Conservation (phyloP, 2,797 vertebrate species). For the Hoplostethus mediterraneus region DNA sequence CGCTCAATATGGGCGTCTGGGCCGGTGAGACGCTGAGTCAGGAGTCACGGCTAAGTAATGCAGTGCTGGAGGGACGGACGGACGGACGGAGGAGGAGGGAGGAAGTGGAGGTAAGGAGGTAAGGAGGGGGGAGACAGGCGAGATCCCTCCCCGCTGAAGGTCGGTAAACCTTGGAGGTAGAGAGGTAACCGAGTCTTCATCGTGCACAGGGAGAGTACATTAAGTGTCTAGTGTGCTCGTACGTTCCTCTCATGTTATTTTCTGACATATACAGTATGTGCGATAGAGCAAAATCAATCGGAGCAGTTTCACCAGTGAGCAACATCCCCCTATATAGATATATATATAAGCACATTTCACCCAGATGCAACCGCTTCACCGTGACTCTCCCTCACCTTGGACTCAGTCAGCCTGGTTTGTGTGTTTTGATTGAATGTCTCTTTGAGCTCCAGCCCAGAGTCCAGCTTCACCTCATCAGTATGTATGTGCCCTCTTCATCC, state of each 20-base stretch:
- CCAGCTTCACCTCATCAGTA: constrained; percentile 76
- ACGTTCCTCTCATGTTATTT: neutral
- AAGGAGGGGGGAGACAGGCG: constrained; percentile 9
- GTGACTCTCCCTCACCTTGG: constrained; percentile 42
- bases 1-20: constrained; percentile 78
- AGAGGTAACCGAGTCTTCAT: neutral
- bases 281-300: neutral
- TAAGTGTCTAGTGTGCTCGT: constrained; percentile 6
- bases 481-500: constrained; percentile 73
- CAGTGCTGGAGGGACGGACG: constrained; percentile 57
- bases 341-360: constrained; percentile 12
- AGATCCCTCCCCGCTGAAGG: constrained; percentile 61
- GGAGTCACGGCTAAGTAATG: constrained; percentile 81
- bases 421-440: constrained; percentile 59
- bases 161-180: constrained; percentile 51
- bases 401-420: constrained; percentile 35
- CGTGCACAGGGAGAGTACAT: neutral
- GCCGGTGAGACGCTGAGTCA: constrained; percentile 81
- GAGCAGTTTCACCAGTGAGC: neutral
- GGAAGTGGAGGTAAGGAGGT: constrained; percentile 36
- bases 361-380: constrained; percentile 37
- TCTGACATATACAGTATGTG: neutral
- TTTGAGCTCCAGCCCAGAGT: constrained; percentile 69
- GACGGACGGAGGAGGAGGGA: constrained; percentile 40
- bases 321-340: neutral